Evolutionary conservation across 1,140 invertebrate genomes (phyloP), one percentile per base, ranked within the genome.

Genomic region (Rhynchophorus ferrugineus): DNA sequence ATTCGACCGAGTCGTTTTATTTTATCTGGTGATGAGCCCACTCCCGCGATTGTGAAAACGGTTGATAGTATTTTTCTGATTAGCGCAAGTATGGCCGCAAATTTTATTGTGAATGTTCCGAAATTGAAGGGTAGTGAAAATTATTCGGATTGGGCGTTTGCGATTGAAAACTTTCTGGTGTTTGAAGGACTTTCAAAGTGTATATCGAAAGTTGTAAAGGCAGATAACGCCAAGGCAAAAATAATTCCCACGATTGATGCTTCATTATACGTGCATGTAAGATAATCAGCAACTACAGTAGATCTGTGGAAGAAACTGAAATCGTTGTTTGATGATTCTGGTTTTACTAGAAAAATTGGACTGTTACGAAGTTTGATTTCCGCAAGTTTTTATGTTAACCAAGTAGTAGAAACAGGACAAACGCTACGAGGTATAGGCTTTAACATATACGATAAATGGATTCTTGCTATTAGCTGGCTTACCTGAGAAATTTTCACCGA

Each of bases 401-500:
- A 61, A 39, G 49, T 62, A 5, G 41, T 62, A 8, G 54, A 53
- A 44, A 62, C 49, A 3, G 44, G 37, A 11, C 53, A 59, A 16
- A 48, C 36, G 59, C 53, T 56, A 49, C 18, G 45, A 46, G 50
- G 57, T 36, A 61, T 58, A 39, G 57, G 56, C 13, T 58, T 61
- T 52, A 35, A 60, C 41, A 52, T 69, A 18, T 51, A 41, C 29
- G 67, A 69, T 29, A 62, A 71, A 39, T 69, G 62, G 64, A 57
- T 69, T 14, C 2, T 44, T 69, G 9, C 19, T 71, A 9, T 49
- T 70, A 18, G 62, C 66, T 0, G 69, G 68, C 16, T 59, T 70
- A 21, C 41, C 65, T 5, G 61, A 68, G 38, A 54, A 58, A 44
- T 71, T 45, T 59, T 18, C 22, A 16, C 68, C 69, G 0, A 69